These are phyloP conservation scores for Eulacestoma nigropectus DNA, from an alignment of 2,113 vertebrate species.

Conservation along the genomic window DNA sequence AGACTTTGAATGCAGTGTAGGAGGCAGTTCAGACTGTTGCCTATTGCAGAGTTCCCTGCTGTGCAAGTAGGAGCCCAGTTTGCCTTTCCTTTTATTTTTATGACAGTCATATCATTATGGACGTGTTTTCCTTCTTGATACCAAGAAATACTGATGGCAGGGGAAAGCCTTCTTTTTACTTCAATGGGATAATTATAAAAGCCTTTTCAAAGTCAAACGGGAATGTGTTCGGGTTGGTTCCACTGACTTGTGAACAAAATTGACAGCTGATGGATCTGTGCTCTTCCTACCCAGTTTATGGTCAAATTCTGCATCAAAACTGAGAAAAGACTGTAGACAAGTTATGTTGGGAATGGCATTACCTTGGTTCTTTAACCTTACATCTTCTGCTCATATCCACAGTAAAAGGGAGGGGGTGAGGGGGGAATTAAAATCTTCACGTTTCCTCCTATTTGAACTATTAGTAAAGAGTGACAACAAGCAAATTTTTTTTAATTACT, in stretches of 20 bases:
- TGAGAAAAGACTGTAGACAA: background rate
- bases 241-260: background rate
- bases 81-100: background rate
- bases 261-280: background rate
- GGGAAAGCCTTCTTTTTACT: background rate
- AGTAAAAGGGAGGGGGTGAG: accelerated
- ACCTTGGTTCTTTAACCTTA: background rate
- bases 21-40: background rate
- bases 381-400: background rate
- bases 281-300: background rate
- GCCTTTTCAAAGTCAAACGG: background rate
- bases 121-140: background rate
- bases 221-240: background rate
- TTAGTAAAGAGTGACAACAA: background rate
- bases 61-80: background rate
- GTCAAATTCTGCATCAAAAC: background rate
- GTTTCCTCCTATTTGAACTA: background rate
- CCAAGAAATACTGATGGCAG: background rate
- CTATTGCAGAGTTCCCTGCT: background rate
- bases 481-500: background rate
- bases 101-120: background rate
- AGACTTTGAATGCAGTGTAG: background rate
- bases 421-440: background rate
- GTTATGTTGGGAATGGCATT: background rate
- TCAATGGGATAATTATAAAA: background rate